Percentiles rank a stretch among this genome's conserved stretches.
Conservation (phyloP, 2,113 vertebrate genomes). For the Pseudorectes ferrugineus region DNA sequence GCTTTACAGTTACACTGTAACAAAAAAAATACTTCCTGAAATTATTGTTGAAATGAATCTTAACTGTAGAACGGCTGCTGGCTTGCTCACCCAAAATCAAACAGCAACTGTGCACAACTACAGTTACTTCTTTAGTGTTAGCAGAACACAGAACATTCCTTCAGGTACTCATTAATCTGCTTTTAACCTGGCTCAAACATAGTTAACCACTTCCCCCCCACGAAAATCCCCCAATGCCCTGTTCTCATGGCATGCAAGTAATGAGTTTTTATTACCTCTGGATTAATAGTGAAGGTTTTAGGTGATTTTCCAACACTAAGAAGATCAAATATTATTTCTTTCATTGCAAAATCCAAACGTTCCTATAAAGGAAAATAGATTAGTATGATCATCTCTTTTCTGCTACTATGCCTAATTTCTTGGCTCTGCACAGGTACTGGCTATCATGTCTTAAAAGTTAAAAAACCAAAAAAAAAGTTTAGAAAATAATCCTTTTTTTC, state of each 20-base stretch:
- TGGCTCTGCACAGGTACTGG: neutral
- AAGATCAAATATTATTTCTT: conserved; percentile 99
- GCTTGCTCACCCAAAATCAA: neutral
- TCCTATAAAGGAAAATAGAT: conserved; percentile 74
- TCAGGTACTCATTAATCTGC: neutral
- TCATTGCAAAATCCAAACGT: conserved; percentile 99
- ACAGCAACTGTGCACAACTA: neutral
- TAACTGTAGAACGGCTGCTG: neutral
- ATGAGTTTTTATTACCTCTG: conserved; percentile 82
- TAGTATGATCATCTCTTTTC: neutral
- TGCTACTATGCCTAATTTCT: neutral
- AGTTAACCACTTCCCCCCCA: neutral
- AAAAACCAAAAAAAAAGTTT: neutral
- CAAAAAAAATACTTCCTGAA: neutral
- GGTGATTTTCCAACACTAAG: conserved; percentile 98
- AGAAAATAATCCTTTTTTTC: neutral
- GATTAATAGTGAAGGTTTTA: conserved; percentile 98
- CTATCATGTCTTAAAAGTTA: neutral
- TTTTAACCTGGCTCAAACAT: neutral
- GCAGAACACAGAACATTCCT: neutral
- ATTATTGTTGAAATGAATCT: neutral
- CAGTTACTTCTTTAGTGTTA: neutral
- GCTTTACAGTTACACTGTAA: neutral
- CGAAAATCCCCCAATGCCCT: neutral
- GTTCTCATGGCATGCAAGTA: neutral